These are phyloP conservation scores for Mirza zaza DNA, from an alignment of 2,113 vertebrate species.

Conservation along the genomic window DNA sequence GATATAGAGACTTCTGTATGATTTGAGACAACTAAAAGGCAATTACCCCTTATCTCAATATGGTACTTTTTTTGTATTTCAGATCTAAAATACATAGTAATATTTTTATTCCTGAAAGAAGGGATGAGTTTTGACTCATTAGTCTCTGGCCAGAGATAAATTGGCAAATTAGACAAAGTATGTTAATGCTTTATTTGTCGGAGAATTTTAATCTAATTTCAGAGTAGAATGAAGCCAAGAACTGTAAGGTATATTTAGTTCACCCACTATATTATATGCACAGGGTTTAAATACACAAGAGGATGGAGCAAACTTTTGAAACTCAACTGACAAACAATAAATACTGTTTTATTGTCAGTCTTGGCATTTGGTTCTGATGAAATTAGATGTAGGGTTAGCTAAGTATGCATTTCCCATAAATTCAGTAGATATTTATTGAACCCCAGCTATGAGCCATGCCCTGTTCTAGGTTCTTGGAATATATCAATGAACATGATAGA, in stretches of 20 bases:
- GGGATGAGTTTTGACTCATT: not conserved
- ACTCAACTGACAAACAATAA: not conserved
- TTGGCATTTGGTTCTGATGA: slow-evolving; percentile 47
- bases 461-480: not conserved
- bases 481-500: not conserved
- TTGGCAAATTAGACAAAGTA: not conserved
- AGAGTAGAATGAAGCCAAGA: slow-evolving; percentile 1
- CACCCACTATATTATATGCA: not conserved
- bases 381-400: slow-evolving; percentile 72
- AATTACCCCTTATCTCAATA: not conserved
- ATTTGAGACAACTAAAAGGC: not conserved
- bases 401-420: slow-evolving; percentile 69
- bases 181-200: not conserved
- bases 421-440: not conserved
- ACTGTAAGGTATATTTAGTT: not conserved
- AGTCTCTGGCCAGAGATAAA: not conserved
- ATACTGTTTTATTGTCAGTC: not conserved
- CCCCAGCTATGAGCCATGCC: not conserved
- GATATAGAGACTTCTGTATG: not conserved
- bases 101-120: slow-evolving; percentile 33
- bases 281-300: not conserved
- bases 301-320: slow-evolving; percentile 10
- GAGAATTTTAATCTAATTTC: not conserved
- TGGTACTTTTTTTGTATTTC: not conserved
- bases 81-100: not conserved